phyloP scores from a whole-genome alignment of 2,797 vertebrate genomes.

The Dicrostonyx torquatus region DNA sequence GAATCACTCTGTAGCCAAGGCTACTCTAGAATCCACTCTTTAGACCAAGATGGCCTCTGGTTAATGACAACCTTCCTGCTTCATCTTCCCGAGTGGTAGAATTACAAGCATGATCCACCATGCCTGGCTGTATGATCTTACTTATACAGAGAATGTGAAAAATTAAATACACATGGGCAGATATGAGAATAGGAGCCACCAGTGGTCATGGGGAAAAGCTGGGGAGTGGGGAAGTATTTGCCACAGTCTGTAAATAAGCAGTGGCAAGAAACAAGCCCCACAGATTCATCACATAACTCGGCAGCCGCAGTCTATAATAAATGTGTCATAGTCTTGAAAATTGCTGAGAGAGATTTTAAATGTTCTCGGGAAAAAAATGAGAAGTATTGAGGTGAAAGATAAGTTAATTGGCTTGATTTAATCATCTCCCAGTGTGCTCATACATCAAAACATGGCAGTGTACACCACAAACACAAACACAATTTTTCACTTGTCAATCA shows the following conservation, averaged over 20 bases:
- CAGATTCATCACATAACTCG: neutral
- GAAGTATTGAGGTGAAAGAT: conserved; percentile 11
- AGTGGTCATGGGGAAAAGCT: neutral
- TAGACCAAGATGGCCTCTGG: neutral
- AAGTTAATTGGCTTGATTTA: conserved; percentile 48
- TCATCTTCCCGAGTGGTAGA: neutral
- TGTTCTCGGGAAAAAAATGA: neutral
- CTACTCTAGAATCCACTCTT: neutral
- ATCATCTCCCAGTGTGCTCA: neutral
- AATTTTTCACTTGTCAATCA: conserved; percentile 27
- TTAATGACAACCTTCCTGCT: neutral
- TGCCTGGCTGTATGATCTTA: neutral
- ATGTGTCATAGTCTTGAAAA: conserved; percentile 4
- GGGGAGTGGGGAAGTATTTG: neutral
- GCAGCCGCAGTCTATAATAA: neutral
- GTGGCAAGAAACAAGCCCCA: neutral
- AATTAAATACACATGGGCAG: neutral
- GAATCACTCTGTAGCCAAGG: neutral
- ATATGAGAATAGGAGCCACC: neutral
- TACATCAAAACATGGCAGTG: conserved; percentile 9
- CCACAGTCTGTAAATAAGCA: neutral
- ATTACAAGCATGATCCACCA: neutral
- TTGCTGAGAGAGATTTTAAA: conserved; percentile 8
- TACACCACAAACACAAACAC: neutral
- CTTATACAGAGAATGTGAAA: neutral